Conservation (phyloP, 1,140 invertebrate species). For the Lepidostoma basale region DNA sequence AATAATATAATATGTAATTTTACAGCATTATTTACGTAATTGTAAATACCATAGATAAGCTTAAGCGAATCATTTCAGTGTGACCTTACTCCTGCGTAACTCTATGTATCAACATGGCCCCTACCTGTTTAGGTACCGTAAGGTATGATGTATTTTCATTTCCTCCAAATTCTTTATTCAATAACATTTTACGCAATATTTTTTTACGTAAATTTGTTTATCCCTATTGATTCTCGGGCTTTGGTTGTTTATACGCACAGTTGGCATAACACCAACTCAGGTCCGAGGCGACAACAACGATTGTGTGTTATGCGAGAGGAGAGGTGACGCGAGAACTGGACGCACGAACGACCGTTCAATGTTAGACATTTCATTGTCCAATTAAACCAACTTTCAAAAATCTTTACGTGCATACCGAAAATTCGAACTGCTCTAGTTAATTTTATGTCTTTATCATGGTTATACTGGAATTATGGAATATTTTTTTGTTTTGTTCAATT, state of each 20-base stretch:
- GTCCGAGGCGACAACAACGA: neutral
- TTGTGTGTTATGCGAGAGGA: too few species aligned
- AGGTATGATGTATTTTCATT: too few species aligned
- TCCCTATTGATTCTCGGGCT: neutral
- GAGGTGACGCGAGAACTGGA: neutral
- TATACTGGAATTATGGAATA: too few species aligned
- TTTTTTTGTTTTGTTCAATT: too few species aligned
- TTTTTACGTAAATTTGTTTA: conserved; percentile 7
- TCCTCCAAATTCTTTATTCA: too few species aligned
- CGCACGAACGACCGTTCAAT: conserved; percentile 21
- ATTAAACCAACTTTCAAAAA: conserved; percentile 19
- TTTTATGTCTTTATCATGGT: neutral
- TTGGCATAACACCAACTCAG: neutral
- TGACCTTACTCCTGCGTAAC: too few species aligned
- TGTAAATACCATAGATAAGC: too few species aligned
- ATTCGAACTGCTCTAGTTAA: neutral
- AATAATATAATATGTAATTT: too few species aligned
- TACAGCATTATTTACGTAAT: too few species aligned
- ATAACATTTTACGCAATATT: neutral
- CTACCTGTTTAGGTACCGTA: too few species aligned
- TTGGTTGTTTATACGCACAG: neutral
- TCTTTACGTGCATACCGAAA: neutral
- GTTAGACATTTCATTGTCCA: conserved; percentile 19
- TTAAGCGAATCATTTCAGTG: too few species aligned
- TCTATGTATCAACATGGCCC: too few species aligned